Conservation (phyloP, 2,888 invertebrate genomes). For the Metalampra italica region DNA sequence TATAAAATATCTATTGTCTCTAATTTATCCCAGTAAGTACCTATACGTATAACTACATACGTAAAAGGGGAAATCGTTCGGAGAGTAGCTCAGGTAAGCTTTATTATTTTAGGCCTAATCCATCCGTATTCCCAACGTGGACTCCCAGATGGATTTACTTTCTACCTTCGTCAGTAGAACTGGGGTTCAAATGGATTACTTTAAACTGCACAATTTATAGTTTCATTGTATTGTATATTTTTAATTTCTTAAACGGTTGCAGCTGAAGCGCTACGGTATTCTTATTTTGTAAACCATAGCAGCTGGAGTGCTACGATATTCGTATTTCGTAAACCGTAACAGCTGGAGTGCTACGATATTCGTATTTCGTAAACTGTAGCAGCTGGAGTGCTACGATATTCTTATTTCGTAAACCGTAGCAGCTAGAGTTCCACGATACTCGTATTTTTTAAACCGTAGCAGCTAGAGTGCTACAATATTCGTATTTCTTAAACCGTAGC, state of each 20-base stretch:
- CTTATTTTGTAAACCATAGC: neutral
- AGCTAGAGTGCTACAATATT: no score
- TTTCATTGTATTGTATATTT: neutral
- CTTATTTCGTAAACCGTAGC: no score
- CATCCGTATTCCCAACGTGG: neutral
- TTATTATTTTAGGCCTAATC: slow-evolving; percentile 10
- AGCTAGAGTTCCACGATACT: no score
- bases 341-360: no score
- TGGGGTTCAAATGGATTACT: neutral
- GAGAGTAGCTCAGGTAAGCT: slow-evolving; percentile 4
- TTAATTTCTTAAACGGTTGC: neutral
- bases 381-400: no score
- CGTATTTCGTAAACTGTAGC: no score
- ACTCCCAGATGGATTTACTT: slow-evolving; percentile 6
- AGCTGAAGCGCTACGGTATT: no score
- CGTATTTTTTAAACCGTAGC: no score
- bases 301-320: no score
- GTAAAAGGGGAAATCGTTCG: neutral
- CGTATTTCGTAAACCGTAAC: no score
- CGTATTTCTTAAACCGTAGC: no score
- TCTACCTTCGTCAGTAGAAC: neutral
- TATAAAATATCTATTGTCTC: no score
- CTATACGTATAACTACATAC: neutral
- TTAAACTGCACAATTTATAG: neutral
- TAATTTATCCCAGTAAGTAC: neutral